These are phyloP conservation scores for Pseudorasbora parva DNA, from an alignment of 2,113 vertebrate genomes.

Conservation along the genomic window DNA sequence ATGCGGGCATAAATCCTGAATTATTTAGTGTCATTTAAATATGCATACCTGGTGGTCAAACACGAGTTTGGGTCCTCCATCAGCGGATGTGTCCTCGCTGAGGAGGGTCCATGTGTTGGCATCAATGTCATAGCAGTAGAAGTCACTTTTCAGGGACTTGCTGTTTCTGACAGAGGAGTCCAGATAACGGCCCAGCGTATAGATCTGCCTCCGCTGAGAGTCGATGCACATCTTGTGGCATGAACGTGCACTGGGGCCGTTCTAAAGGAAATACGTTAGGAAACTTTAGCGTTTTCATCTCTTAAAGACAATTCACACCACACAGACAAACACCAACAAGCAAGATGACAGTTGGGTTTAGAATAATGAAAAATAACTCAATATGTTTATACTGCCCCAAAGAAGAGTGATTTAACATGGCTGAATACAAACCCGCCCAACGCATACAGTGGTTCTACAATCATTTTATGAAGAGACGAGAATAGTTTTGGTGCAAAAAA, in stretches of 20 bases:
- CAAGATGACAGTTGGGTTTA: too few species aligned
- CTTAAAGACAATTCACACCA: not conserved
- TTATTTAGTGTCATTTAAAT: not conserved
- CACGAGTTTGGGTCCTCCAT: slow-evolving; percentile 95
- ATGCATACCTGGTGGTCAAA: slow-evolving; percentile 94
- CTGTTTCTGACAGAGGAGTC: slow-evolving; percentile 98
- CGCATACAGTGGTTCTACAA: too few species aligned
- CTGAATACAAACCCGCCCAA: too few species aligned
- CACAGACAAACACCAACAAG: not conserved
- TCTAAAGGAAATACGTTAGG: slow-evolving; percentile 71
- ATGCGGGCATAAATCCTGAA: not conserved
- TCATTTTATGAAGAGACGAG: too few species aligned
- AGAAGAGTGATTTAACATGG: too few species aligned
- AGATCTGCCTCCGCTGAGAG: slow-evolving; percentile 93
- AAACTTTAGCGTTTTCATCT: not conserved
- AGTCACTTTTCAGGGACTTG: slow-evolving; percentile 97
- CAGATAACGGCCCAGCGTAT: slow-evolving; percentile 94
- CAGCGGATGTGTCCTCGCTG: slow-evolving; percentile 93
- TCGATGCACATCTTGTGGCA: slow-evolving; percentile 99
- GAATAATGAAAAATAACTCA: too few species aligned
- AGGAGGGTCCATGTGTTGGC: slow-evolving; percentile 94
- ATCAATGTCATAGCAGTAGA: slow-evolving; percentile 96
- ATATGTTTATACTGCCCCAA: too few species aligned
- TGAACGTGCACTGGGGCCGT: slow-evolving; percentile 94
- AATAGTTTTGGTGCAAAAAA: too few species aligned